Conservation (phyloP, 2,113 vertebrate genomes). For the Austrofundulus limnaeus region DNA sequence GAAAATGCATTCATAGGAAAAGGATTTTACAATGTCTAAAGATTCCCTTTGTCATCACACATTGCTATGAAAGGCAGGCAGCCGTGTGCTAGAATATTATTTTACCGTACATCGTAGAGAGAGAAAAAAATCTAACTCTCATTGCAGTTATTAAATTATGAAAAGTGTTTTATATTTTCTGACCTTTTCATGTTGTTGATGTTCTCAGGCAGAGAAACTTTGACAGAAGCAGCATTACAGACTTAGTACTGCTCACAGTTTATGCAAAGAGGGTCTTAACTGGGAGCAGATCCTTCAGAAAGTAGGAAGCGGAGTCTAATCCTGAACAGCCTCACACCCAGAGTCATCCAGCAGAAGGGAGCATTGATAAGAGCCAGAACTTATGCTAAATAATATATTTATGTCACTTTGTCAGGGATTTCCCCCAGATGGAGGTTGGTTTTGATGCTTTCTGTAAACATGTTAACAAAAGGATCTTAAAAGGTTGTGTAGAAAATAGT, state of each 20-base stretch:
- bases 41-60: too few species aligned
- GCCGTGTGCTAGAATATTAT: too few species aligned
- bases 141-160: too few species aligned
- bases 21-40: too few species aligned
- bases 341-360: slow-evolving; percentile 33
- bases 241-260: slow-evolving; percentile 28
- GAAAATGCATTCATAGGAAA: too few species aligned
- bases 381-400: slow-evolving; percentile 11
- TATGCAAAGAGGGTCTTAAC: slow-evolving; percentile 54
- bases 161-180: background rate
- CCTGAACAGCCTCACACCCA: slow-evolving; percentile 18
- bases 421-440: background rate
- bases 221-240: slow-evolving; percentile 17
- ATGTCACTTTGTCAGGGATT: background rate
- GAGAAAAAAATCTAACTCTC: too few species aligned
- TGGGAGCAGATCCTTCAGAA: slow-evolving; percentile 26
- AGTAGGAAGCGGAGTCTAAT: slow-evolving; percentile 36
- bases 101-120: too few species aligned
- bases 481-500: too few species aligned
- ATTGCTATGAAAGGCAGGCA: too few species aligned
- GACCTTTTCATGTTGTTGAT: slow-evolving; percentile 10
- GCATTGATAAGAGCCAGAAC: slow-evolving; percentile 6
- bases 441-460: background rate
- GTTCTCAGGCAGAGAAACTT: slow-evolving; percentile 1
- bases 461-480: background rate